phyloP scores from a whole-genome alignment of 1,140 invertebrate species.

The Pseudoatta argentina region DNA sequence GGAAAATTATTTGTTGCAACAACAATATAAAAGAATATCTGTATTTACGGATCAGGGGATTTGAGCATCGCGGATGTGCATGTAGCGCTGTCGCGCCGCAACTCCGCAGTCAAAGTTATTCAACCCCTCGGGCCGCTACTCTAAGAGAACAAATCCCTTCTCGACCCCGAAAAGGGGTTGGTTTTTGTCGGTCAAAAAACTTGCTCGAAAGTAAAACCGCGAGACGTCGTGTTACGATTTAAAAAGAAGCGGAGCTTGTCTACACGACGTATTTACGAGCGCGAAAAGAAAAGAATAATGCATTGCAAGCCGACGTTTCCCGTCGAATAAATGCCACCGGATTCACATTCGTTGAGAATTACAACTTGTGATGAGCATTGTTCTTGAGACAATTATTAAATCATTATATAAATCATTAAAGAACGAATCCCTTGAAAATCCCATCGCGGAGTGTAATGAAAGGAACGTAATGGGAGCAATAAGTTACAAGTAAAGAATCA shows the following conservation, averaged over 20 bases:
- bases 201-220: slow-evolving; percentile 47
- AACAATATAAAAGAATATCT: background rate
- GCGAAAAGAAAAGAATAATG: slow-evolving; percentile 19
- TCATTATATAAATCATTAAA: slow-evolving; percentile 5
- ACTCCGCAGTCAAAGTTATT: slow-evolving; percentile 52
- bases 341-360: slow-evolving; percentile 21
- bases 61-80: slow-evolving; percentile 69
- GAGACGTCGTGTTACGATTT: slow-evolving; percentile 31
- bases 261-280: slow-evolving; percentile 15
- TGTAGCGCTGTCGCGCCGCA: slow-evolving; percentile 38
- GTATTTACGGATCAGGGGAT: slow-evolving; percentile 70
- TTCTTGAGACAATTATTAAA: slow-evolving; percentile 10
- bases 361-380: background rate
- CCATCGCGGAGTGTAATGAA: background rate
- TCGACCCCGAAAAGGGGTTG: slow-evolving; percentile 64
- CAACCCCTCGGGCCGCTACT: slow-evolving; percentile 67
- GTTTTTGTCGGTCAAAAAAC: slow-evolving; percentile 54
- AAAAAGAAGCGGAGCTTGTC: slow-evolving; percentile 28
- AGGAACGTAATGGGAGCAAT: background rate
- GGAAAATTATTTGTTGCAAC: background rate
- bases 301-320: background rate
- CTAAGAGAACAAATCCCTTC: slow-evolving; percentile 18
- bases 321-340: background rate
- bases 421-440: background rate
- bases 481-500: background rate